These are phyloP conservation scores for Ricordea florida DNA, from an alignment of 92 coral and sea anemone species.

Conservation along the genomic window DNA sequence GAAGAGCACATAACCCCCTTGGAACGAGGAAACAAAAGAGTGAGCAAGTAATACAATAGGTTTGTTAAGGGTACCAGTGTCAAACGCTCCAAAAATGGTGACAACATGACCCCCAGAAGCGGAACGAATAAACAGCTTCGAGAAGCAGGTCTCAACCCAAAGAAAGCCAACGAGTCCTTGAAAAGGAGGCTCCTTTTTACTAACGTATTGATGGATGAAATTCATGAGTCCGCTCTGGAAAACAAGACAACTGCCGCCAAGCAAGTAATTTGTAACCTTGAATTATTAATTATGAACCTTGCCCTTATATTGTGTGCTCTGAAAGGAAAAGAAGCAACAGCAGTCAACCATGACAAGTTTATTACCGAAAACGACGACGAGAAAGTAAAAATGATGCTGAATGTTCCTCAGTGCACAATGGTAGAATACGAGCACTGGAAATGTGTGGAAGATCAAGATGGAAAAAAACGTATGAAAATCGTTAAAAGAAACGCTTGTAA, in stretches of 20 bases:
- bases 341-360: slow-evolving; percentile 49
- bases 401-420: neutral
- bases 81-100: too few relatives aligned
- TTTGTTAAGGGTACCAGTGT: too few relatives aligned
- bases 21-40: too few relatives aligned
- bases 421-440: slow-evolving; percentile 41
- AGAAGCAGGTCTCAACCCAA: too few relatives aligned
- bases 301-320: slow-evolving; percentile 45
- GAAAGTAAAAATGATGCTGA: neutral
- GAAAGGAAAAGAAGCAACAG: slow-evolving; percentile 17
- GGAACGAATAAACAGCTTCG: too few relatives aligned
- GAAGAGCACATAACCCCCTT: too few relatives aligned
- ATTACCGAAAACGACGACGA: slow-evolving; percentile 29
- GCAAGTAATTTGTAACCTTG: slow-evolving; percentile 20
- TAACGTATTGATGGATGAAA: slow-evolving; percentile 39
- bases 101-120: too few relatives aligned
- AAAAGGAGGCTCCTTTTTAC: slow-evolving; percentile 26
- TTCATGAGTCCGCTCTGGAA: neutral
- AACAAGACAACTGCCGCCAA: slow-evolving; percentile 16
- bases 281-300: slow-evolving; percentile 39
- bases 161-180: neutral
- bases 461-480: slow-evolving; percentile 18
- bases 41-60: too few relatives aligned
- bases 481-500: neutral
- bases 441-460: neutral